Conservation (phyloP, 1,140 invertebrate species). For the Scylla paramamosain region DNA sequence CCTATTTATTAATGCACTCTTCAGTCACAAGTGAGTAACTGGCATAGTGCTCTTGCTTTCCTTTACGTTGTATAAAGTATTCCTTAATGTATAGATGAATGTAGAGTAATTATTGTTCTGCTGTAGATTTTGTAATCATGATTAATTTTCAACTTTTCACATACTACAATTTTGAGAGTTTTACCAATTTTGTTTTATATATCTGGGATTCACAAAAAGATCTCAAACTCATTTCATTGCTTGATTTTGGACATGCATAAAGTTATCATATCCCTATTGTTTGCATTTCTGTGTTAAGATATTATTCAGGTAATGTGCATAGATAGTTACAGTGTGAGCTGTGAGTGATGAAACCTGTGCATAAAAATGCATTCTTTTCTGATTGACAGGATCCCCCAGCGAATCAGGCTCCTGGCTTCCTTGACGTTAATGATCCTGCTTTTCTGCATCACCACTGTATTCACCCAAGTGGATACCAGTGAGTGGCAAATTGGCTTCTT, state of each 20-base stretch:
- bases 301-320: neutral
- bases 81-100: too few species aligned
- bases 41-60: neutral
- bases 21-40: constrained; percentile 75
- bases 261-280: neutral
- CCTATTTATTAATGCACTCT: constrained; percentile 76
- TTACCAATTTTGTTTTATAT: too few species aligned
- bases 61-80: too few species aligned
- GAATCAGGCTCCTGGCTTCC: constrained; percentile 88
- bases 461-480: constrained; percentile 84
- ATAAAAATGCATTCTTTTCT: neutral
- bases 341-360: neutral
- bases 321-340: neutral
- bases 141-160: too few species aligned
- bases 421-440: constrained; percentile 87
- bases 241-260: too few species aligned
- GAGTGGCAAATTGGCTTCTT: constrained; percentile 90
- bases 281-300: neutral
- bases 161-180: too few species aligned
- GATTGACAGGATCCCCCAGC: constrained; percentile 85
- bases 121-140: too few species aligned
- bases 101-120: too few species aligned
- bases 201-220: too few species aligned
- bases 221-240: too few species aligned
- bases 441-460: constrained; percentile 89